A percentile compares a stretch with the other conserved stretches of the same genome.
phyloP scores from a whole-genome alignment of 2,797 vertebrate species.

The Cryptoblepharus egeriae region DNA sequence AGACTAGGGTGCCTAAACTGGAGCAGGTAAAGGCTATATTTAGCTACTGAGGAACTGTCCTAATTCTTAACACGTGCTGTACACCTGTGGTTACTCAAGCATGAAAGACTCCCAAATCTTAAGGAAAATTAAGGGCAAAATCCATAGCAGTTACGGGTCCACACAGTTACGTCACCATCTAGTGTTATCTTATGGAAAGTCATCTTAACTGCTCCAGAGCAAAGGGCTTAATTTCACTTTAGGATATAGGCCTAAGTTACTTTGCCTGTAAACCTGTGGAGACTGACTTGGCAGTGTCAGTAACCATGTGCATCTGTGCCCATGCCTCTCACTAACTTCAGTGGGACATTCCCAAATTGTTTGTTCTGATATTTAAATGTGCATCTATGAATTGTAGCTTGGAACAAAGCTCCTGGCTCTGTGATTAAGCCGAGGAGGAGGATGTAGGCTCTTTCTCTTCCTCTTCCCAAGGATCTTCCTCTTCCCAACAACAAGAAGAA shows the following conservation, averaged over 20 bases:
- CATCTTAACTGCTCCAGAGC: too few species aligned
- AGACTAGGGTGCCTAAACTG: neutral
- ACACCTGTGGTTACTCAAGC: conserved; percentile 14
- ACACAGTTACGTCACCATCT: too few species aligned
- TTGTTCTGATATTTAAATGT: neutral
- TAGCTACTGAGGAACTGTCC: conserved; percentile 15
- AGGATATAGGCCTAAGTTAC: too few species aligned
- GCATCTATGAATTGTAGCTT: neutral
- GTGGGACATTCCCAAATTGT: neutral
- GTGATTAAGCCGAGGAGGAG: neutral
- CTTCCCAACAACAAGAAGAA: too few species aligned
- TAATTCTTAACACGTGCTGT: neutral
- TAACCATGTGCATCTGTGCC: neutral
- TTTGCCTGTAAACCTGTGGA: neutral
- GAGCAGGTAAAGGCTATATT: conserved; percentile 8
- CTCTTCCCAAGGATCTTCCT: too few species aligned
- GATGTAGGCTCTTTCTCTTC: too few species aligned
- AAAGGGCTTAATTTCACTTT: too few species aligned
- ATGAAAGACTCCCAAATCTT: neutral
- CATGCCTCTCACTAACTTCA: neutral
- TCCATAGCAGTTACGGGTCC: too few species aligned
- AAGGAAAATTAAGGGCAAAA: conserved; percentile 31
- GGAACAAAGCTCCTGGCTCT: neutral
- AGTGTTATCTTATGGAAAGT: too few species aligned
- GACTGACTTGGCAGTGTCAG: neutral